A percentile compares a stretch with the other conserved stretches of the same genome.
Conservation (phyloP, 1,140 invertebrate species). For the Drosophila melanogaster region Release_6_plus_ISO1_MT NT_033777.3:24439501-24440000, state of each 20-base stretch:
- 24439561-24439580: constrained; percentile 52
- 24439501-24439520: constrained; percentile 22
- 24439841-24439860: constrained; percentile 43
- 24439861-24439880: constrained; percentile 56
- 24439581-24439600: constrained; percentile 15
- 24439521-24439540: constrained; percentile 62
- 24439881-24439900: constrained; percentile 17
- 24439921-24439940: constrained; percentile 37
- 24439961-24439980: constrained; percentile 57
- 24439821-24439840: constrained; percentile 31
- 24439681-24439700: constrained; percentile 10
- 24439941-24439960: constrained; percentile 74
- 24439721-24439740: constrained; percentile 82
- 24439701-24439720: constrained; percentile 2
- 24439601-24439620: constrained; percentile 44
- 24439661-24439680: constrained; percentile 22
- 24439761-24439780: constrained; percentile 65
- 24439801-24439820: constrained; percentile 59
- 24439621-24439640: constrained; percentile 38
- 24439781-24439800: constrained; percentile 16
- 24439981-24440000: constrained; percentile 37
- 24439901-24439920: constrained; percentile 77
- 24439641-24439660: constrained; percentile 28
- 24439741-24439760: constrained; percentile 58
- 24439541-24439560: constrained; percentile 66